Evolutionary conservation across 2,113 vertebrate genomes (phyloP), one percentile per base, ranked within the genome.

Genomic region (Riparia riparia): DNA sequence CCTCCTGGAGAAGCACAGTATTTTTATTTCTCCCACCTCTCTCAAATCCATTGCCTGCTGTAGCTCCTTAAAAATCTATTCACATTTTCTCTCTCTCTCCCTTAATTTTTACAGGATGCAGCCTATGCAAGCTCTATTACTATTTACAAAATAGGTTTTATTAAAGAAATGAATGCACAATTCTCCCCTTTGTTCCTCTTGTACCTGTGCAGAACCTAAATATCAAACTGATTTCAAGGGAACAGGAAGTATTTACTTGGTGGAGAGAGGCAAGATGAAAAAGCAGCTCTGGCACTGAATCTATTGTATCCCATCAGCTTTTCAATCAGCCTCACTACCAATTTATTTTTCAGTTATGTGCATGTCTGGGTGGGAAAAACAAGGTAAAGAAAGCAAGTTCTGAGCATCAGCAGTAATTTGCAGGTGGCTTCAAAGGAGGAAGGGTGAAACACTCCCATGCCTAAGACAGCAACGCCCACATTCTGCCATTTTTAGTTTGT

Each of bases 11-110:
- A 91, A 66, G 50, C 28, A 82, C 11, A 56, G 71, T 42, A 29
- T 65, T 78, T 86, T 82, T 70, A 26, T n/a, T 86, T 73, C 24
- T 4, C 4, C 17, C 5, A 37, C 7, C 10, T 16, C 12, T 45
- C 54, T 70, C 45, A 91, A 78, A 92, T 73, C 29, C 31, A 32
- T 44, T 78, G 47, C 76, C 71, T 93, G 58, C 54, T 83, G 32
- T 80, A 82, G 91, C 47, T 88, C 71, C 51, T 86, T 66, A 88
- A 94, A 81, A 71, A 71, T 42, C 76, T 84, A 15, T 77, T 81
- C 72, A 73, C 45, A 22, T 83, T 82, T 58, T 83, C 42, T 37
- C 37, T 53, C 49, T 78, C 51, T 54, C 37, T 25, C 28, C 47
- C 56, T 78, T 65, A 74, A 80, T 64, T 88, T 93, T 83, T 89